phyloP scores from a whole-genome alignment of 2,888 invertebrate species.

The Eristalis pertinax region DNA sequence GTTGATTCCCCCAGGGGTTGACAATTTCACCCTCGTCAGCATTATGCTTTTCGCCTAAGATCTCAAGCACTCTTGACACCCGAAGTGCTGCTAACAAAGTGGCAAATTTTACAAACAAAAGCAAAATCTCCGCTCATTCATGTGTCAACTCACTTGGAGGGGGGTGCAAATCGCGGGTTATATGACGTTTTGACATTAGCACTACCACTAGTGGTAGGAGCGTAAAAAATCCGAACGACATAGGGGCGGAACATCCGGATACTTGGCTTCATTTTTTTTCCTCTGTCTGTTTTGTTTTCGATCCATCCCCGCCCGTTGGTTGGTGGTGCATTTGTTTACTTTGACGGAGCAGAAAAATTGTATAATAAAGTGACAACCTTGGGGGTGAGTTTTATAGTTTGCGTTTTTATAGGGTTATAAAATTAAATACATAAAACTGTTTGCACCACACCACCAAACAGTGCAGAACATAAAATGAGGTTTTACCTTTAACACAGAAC shows the following conservation, averaged over 20 bases:
- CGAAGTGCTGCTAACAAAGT: slow-evolving; percentile 66
- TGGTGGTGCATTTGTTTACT: slow-evolving; percentile 61
- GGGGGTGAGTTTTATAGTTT: slow-evolving; percentile 72
- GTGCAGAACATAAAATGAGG: slow-evolving; percentile 66
- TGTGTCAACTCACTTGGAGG: slow-evolving; percentile 47
- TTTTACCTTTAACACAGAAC: slow-evolving; percentile 58
- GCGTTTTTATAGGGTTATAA: slow-evolving; percentile 67
- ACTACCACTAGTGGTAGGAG: slow-evolving; percentile 58
- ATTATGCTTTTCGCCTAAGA: slow-evolving; percentile 41
- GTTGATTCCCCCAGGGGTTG: slow-evolving; percentile 51
- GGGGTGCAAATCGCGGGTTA: slow-evolving; percentile 67
- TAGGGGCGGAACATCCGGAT: slow-evolving; percentile 67
- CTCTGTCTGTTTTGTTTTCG: neutral
- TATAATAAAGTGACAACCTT: slow-evolving; percentile 60
- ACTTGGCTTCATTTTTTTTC: slow-evolving; percentile 42
- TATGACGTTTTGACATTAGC: slow-evolving; percentile 71
- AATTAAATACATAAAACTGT: slow-evolving; percentile 72
- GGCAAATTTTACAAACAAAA: slow-evolving; percentile 68
- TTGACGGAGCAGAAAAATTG: slow-evolving; percentile 42
- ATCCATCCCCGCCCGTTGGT: neutral
- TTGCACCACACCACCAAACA: slow-evolving; percentile 64
- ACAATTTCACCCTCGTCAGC: slow-evolving; percentile 47
- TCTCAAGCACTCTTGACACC: slow-evolving; percentile 60
- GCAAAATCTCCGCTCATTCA: slow-evolving; percentile 45
- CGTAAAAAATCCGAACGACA: slow-evolving; percentile 50